Evolutionary conservation across 2,888 invertebrate species (phyloP).

Genomic region (Tetragnatha montana): DNA sequence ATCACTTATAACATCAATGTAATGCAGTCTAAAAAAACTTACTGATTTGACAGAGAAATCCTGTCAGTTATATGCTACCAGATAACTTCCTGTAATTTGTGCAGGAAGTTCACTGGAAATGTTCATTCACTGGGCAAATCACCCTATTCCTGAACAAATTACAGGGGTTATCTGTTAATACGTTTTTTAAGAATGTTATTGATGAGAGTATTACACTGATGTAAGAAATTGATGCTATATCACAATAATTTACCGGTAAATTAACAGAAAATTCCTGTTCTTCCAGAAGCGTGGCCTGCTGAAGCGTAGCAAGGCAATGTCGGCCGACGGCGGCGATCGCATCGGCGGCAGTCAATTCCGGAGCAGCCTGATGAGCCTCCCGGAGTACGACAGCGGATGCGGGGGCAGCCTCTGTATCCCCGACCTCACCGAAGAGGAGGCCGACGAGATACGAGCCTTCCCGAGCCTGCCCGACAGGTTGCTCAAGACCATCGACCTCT

Average conservation of each 20-base stretch:
- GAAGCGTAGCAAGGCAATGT: conserved; percentile 54
- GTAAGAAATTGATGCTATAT: too few relatives aligned
- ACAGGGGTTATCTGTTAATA: too few relatives aligned
- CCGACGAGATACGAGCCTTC: conserved; percentile 30
- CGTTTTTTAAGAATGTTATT: too few relatives aligned
- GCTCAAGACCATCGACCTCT: conserved; percentile 44
- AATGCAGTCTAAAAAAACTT: too few relatives aligned
- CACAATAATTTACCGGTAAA: background rate
- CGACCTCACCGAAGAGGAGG: background rate
- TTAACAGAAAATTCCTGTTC: background rate
- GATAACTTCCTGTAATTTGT: too few relatives aligned
- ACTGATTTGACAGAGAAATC: too few relatives aligned
- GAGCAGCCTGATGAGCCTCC: conserved; percentile 27
- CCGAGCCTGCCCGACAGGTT: conserved; percentile 50
- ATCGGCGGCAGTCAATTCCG: conserved; percentile 9
- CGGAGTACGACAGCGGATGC: conserved; percentile 37
- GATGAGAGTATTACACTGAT: too few relatives aligned
- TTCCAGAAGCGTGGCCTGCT: conserved; percentile 51
- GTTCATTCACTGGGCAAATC: too few relatives aligned
- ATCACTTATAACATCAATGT: too few relatives aligned
- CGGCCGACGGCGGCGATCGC: conserved; percentile 51
- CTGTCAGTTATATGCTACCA: too few relatives aligned
- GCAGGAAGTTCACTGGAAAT: too few relatives aligned
- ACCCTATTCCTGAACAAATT: too few relatives aligned
- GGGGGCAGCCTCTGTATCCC: background rate